phyloP scores from a whole-genome alignment of 2,113 vertebrate genomes.

The Brienomyrus longianalis region DNA sequence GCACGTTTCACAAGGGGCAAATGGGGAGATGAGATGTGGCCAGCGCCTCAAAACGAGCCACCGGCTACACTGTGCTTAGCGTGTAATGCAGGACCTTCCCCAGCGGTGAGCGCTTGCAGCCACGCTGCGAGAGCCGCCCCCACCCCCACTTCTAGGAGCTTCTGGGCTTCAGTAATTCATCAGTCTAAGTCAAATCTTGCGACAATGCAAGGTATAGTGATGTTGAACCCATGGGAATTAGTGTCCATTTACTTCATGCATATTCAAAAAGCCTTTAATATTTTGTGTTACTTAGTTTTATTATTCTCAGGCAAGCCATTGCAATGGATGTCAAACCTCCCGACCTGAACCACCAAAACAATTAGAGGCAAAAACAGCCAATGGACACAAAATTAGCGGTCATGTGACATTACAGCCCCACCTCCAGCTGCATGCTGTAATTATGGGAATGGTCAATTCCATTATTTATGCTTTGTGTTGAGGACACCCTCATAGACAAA shows the following conservation, averaged over 20 bases:
- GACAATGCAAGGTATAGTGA: background rate
- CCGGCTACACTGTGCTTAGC: background rate
- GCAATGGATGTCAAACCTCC: background rate
- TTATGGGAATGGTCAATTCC: background rate
- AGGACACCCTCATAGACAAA: background rate
- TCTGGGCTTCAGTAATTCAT: constrained; percentile 6
- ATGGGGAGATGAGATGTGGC: constrained; percentile 46
- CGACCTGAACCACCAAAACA: background rate
- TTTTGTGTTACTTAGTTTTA: background rate
- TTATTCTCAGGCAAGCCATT: background rate
- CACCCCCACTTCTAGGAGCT: background rate
- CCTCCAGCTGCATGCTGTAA: background rate
- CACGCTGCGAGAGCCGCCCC: background rate
- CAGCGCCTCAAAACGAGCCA: background rate
- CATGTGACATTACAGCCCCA: background rate
- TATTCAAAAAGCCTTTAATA: background rate
- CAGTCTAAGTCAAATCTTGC: background rate
- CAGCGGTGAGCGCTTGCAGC: constrained; percentile 1
- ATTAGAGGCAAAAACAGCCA: background rate
- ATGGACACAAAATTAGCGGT: background rate
- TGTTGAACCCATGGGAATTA: constrained; percentile 9
- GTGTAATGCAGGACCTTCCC: constrained; percentile 28
- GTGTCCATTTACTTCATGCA: constrained; percentile 9
- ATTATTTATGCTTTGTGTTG: background rate
- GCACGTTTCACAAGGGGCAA: constrained; percentile 21